Conservation (phyloP, 2,797 vertebrate species). For the Craterocephalus amniculus region DNA sequence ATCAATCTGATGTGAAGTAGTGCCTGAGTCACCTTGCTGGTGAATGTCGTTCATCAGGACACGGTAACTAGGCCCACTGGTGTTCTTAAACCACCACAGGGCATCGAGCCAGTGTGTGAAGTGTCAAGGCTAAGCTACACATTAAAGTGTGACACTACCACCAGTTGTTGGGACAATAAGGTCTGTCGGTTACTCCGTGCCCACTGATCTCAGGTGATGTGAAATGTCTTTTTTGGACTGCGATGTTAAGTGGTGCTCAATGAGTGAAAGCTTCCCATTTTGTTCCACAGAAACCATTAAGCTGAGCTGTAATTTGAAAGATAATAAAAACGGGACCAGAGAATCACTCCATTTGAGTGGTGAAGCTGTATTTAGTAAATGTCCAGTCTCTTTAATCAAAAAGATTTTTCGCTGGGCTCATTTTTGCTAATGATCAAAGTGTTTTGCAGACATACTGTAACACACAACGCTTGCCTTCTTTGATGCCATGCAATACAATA, state of each 20-base stretch:
- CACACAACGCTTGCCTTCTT: conserved; percentile 1
- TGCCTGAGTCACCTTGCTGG: conserved; percentile 65
- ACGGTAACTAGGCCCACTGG: conserved; percentile 55
- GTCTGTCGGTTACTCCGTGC: conserved; percentile 31
- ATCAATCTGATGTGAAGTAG: conserved; percentile 51
- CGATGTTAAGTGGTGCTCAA: conserved; percentile 11
- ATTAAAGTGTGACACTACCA: conserved; percentile 62
- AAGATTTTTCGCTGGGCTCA: not conserved
- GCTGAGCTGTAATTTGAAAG: conserved; percentile 29
- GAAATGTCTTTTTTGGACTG: conserved; percentile 44
- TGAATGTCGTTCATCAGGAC: conserved; percentile 58
- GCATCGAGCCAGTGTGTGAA: conserved; percentile 49
- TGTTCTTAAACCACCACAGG: conserved; percentile 51
- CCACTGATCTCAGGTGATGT: conserved; percentile 46
- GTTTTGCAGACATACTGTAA: not conserved
- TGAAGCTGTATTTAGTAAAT: conserved; percentile 37
- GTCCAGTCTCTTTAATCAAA: conserved; percentile 39
- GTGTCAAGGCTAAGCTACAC: conserved; percentile 62
- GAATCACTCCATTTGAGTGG: conserved; percentile 23
- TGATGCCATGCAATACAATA: conserved; percentile 38
- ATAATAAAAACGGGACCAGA: conserved; percentile 24
- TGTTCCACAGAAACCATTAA: conserved; percentile 14
- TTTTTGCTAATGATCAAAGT: conserved; percentile 19
- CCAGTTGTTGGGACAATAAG: conserved; percentile 58
- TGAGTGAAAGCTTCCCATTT: conserved; percentile 7